A percentile compares a stretch with the other conserved stretches of the same genome.
These are phyloP conservation scores for Spodoptera litura DNA, from an alignment of 1,140 invertebrate genomes.

Conservation along the genomic window DNA sequence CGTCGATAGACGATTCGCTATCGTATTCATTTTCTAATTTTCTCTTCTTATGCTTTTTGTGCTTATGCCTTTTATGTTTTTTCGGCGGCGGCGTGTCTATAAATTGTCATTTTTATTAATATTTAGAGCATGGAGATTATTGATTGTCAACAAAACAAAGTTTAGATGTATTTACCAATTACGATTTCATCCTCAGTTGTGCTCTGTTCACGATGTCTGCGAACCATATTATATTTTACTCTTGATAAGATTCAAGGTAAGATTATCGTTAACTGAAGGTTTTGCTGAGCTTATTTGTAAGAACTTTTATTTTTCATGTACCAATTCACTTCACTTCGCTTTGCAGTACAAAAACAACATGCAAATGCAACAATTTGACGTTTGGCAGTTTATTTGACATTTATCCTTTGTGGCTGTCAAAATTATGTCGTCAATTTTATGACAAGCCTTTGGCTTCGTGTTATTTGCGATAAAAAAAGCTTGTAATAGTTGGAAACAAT, in stretches of 20 bases:
- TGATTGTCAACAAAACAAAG: conserved; percentile 36
- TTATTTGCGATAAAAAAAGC: too few relatives aligned
- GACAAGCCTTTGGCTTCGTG: too few relatives aligned
- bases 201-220: conserved; percentile 78
- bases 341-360: background rate
- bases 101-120: conserved; percentile 26
- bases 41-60: conserved; percentile 90
- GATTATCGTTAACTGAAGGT: background rate
- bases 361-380: too few relatives aligned
- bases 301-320: background rate
- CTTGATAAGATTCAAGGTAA: background rate
- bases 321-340: background rate
- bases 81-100: conserved; percentile 77
- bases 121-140: conserved; percentile 11
- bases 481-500: too few relatives aligned
- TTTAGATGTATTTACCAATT: conserved; percentile 66
- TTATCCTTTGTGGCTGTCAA: too few relatives aligned
- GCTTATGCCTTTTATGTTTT: conserved; percentile 89
- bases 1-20: conserved; percentile 84
- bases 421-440: too few relatives aligned
- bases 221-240: conserved; percentile 69
- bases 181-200: conserved; percentile 82
- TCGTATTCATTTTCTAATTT: conserved; percentile 84
- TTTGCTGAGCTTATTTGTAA: background rate
- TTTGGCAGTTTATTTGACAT: background rate